phyloP scores from a whole-genome alignment of 1,140 invertebrate species.

The Pseudomyrmex cubaensis region DNA sequence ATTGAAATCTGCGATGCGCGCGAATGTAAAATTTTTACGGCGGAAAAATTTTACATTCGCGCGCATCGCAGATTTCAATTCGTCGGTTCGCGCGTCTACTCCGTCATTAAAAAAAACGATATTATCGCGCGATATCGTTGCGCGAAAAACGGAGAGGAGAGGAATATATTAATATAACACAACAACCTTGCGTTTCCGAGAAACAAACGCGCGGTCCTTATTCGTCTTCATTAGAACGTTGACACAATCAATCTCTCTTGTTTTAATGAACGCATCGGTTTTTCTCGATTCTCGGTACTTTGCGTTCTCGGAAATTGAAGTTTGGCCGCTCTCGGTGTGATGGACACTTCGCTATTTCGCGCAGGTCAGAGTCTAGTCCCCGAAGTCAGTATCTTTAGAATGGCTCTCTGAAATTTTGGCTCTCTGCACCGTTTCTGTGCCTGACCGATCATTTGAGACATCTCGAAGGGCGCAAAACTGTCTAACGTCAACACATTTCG shows the following conservation, averaged over 20 bases:
- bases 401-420: too few relatives aligned
- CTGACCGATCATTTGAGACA: too few relatives aligned
- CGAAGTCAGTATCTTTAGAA: slow-evolving; percentile 18
- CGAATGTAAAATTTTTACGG: too few relatives aligned
- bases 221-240: not conserved
- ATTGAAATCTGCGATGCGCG: too few relatives aligned
- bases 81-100: too few relatives aligned
- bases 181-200: not conserved
- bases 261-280: slow-evolving; percentile 20
- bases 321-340: not conserved
- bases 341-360: not conserved
- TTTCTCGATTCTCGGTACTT: not conserved
- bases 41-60: not conserved
- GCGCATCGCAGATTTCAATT: slow-evolving; percentile 7
- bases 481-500: too few relatives aligned
- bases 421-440: not conserved
- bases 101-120: not conserved
- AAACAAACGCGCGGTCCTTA: not conserved
- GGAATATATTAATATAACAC: not conserved
- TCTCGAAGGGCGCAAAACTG: too few relatives aligned
- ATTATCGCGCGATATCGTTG: too few relatives aligned
- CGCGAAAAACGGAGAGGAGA: not conserved
- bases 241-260: not conserved
- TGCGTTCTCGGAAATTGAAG: not conserved
- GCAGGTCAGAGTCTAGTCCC: not conserved